Evolutionary conservation across 2,888 invertebrate genomes (phyloP).

Genomic region (Flabesymbios commensalis): DNA sequence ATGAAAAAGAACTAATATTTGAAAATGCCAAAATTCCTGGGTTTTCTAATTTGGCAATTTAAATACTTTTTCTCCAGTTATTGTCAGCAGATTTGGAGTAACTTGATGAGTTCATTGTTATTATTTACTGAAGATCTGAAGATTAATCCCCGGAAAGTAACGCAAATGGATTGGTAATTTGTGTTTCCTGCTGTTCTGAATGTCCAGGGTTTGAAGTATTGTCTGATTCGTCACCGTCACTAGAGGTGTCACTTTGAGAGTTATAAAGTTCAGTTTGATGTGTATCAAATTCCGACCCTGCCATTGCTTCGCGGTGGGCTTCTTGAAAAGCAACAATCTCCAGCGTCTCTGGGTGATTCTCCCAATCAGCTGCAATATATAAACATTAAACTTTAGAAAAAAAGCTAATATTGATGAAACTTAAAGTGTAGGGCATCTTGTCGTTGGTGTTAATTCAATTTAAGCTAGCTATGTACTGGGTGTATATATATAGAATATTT

Average conservation of each 20-base stretch:
- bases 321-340: constrained; percentile 70
- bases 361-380: constrained; percentile 67
- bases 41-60: too few species aligned
- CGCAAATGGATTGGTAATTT: constrained; percentile 25
- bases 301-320: constrained; percentile 20
- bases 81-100: too few species aligned
- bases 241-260: neutral
- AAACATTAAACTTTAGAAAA: neutral
- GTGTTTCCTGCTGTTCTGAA: constrained; percentile 19
- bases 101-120: too few species aligned
- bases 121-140: too few species aligned
- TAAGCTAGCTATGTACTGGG: too few species aligned
- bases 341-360: constrained; percentile 63
- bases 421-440: too few species aligned
- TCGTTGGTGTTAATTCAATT: too few species aligned
- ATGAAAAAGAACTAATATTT: too few species aligned
- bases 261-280: neutral
- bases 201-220: constrained; percentile 45
- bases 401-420: neutral
- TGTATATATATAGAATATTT: too few species aligned
- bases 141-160: constrained; percentile 12
- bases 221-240: constrained; percentile 38
- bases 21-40: too few species aligned
- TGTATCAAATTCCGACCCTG: constrained; percentile 11
- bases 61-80: too few species aligned